phyloP scores from a whole-genome alignment of 1,140 invertebrate species.

The Hylyphantes graminicola region DNA sequence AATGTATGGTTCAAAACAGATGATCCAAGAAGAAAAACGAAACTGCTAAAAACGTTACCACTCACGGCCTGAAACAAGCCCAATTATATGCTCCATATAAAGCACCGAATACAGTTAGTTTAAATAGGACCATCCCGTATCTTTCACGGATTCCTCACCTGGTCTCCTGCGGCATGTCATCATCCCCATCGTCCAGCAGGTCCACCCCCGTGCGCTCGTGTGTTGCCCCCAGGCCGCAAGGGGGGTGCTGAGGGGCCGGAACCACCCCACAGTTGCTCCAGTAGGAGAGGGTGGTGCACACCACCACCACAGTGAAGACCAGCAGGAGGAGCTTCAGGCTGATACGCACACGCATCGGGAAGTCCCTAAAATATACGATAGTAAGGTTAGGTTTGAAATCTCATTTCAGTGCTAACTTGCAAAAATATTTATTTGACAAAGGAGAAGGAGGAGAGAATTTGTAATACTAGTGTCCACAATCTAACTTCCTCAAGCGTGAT shows the following conservation, averaged over 20 bases:
- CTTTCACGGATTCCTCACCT: not conserved
- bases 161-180: not conserved
- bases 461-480: too few species aligned
- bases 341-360: conserved; percentile 69
- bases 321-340: conserved; percentile 72
- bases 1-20: too few species aligned
- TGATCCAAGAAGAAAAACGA: too few species aligned
- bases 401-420: not conserved
- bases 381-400: not conserved
- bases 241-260: not conserved
- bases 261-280: conserved; percentile 71
- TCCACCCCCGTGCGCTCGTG: not conserved
- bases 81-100: too few species aligned
- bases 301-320: conserved; percentile 68
- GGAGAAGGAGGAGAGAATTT: too few species aligned
- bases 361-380: conserved; percentile 37
- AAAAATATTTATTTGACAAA: too few species aligned
- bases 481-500: too few species aligned
- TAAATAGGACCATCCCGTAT: too few species aligned
- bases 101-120: too few species aligned
- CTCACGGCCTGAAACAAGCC: too few species aligned
- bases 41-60: too few species aligned
- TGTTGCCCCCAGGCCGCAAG: conserved; percentile 7
- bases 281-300: conserved; percentile 71
- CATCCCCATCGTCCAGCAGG: not conserved